Evolutionary conservation across 1,140 invertebrate genomes (phyloP).

Genomic region (Drosophila ogumai): DNA sequence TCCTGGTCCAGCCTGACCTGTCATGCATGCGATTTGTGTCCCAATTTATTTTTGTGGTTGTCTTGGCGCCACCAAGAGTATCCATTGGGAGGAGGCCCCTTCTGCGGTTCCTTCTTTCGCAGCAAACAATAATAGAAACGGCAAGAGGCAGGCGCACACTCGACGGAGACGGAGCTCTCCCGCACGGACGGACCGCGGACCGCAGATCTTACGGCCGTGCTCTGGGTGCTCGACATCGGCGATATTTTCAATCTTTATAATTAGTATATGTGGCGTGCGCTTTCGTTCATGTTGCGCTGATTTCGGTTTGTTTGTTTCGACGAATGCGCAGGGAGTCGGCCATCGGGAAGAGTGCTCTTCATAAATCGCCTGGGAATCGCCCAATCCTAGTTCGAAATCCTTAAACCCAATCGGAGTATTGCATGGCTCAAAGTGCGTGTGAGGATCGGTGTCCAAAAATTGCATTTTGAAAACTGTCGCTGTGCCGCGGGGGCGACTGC

Average conservation of each 20-base stretch:
- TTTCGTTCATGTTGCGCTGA: constrained; percentile 81
- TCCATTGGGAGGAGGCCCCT: constrained; percentile 15
- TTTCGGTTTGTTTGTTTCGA: constrained; percentile 69
- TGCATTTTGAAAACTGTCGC: constrained; percentile 21
- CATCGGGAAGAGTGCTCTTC: constrained; percentile 25
- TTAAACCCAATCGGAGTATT: neutral
- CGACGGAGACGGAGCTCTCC: constrained; percentile 63
- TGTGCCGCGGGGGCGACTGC: constrained; percentile 31
- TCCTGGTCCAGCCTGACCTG: too few relatives aligned
- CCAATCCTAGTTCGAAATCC: neutral
- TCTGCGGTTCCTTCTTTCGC: constrained; percentile 49
- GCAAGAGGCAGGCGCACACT: constrained; percentile 45
- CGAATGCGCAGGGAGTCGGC: constrained; percentile 35
- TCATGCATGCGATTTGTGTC: neutral
- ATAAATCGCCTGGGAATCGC: constrained; percentile 2
- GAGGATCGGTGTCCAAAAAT: constrained; percentile 17
- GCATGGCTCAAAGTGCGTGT: constrained; percentile 70
- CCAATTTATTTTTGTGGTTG: neutral
- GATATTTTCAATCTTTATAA: constrained; percentile 83
- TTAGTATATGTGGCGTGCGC: constrained; percentile 83
- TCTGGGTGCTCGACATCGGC: constrained; percentile 58
- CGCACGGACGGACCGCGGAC: constrained; percentile 42
- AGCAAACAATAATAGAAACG: constrained; percentile 78
- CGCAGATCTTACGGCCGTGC: constrained; percentile 47
- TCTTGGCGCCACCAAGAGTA: neutral